Base-by-base conservation (phyloP, 2,797 vertebrate species). In the Pogonophryne albipinna region DNA sequence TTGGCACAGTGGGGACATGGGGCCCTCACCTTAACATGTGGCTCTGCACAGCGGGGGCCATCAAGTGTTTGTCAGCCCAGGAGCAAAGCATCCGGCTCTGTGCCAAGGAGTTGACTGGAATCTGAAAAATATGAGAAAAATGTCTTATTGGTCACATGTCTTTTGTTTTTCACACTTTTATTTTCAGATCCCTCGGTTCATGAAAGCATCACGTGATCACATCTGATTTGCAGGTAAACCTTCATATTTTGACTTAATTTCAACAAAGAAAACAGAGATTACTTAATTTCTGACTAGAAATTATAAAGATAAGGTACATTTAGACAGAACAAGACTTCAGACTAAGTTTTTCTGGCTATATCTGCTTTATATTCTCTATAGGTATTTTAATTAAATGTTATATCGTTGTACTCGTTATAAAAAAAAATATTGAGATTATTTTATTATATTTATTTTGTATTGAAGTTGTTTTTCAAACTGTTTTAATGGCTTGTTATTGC, bases 401-500 rank as follows among this genome's bases (percentile, higher is more conserved):
- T 10, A n/a, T 12, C 61, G 76, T 63, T 65, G 46, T 70, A 49
- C 63, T 58, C 38, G 19, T 53, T 70, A 31, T 14, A 50, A 10
- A 31, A 78, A 52, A 42, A 10, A 46, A 34, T 8, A 42, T 76
- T 64, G 49, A 42, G 13, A 44, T 49, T 44, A 17, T 62, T 74
- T 71, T 41, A 34, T 69, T 31, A 38, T 31, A 42, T 80, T 76
- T 74, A 83, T 73, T 61, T 34, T 23, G 11, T 42, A 42, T 31
- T 66, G 41, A 34, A 63, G 60, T 59, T 14, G 15, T 74, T 42
- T 53, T 59, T 51, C 19, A 73, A 82, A 62, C 47, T 55, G 69
- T 61, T 81, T 74, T 59, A 77, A 76, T 78, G 44, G 75, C 86
- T 78, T 51, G 63, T 70, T 78, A 68, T 1, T 46, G 42, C 64